Percentiles rank a stretch among this genome's conserved stretches.
Conservation (phyloP, 2,888 invertebrate species). For the Didymodactylos carnosus region DNA sequence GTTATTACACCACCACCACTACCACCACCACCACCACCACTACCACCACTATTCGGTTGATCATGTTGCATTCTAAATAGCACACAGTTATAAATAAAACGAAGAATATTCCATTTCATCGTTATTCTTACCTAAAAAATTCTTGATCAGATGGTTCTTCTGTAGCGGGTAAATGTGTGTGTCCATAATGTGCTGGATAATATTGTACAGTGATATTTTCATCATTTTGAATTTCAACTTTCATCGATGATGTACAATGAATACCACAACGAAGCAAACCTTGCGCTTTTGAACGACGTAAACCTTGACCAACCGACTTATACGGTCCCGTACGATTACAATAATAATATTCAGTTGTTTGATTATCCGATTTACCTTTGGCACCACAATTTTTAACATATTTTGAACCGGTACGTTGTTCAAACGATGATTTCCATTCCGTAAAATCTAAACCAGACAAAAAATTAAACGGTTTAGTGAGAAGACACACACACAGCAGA, state of each 20-base stretch:
- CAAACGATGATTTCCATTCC: neutral
- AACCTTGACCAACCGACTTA: neutral
- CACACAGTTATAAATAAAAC: too few relatives aligned
- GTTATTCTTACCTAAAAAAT: neutral
- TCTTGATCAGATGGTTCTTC: neutral
- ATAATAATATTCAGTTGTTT: neutral
- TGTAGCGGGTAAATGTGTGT: neutral
- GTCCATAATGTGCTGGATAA: neutral
- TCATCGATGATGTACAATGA: neutral
- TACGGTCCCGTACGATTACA: neutral
- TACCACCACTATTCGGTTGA: too few relatives aligned
- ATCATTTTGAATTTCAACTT: neutral
- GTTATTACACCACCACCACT: too few relatives aligned
- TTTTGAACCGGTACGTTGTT: neutral
- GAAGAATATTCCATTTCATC: neutral
- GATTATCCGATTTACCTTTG: neutral
- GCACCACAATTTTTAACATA: conserved; percentile 1
- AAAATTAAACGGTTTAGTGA: neutral
- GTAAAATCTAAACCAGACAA: neutral
- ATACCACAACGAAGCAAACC: neutral
- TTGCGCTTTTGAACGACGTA: neutral
- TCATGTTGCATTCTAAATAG: too few relatives aligned
- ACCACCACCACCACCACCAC: too few relatives aligned
- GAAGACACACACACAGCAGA: too few relatives aligned
- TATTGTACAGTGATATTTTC: neutral